Conservation (phyloP, 2,113 vertebrate genomes). For the Limnothrissa miodon region DNA sequence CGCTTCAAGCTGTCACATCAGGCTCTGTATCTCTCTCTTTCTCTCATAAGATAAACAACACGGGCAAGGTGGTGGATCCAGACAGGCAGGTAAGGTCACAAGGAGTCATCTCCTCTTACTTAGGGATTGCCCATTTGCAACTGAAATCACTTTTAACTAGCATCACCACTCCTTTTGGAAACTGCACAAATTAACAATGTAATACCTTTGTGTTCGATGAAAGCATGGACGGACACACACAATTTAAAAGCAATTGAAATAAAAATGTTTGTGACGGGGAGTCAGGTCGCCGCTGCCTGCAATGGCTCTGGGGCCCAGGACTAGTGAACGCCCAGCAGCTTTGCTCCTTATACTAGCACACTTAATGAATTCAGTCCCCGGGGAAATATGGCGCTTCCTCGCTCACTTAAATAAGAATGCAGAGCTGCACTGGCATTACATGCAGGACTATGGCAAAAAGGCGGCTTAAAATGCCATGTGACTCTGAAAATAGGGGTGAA, state of each 20-base stretch:
- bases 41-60: background rate
- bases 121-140: background rate
- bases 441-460: background rate
- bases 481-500: background rate
- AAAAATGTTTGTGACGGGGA: constrained; percentile 6
- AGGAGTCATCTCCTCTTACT: background rate
- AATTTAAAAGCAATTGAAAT: background rate
- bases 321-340: constrained; percentile 2
- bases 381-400: constrained; percentile 14
- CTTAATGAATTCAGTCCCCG: constrained; percentile 12
- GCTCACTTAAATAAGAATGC: constrained; percentile 23
- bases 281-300: background rate
- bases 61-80: background rate
- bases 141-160: background rate
- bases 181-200: background rate
- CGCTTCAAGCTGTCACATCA: constrained; percentile 48
- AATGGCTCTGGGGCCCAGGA: background rate
- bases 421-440: constrained; percentile 10
- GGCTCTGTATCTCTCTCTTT: background rate
- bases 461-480: background rate
- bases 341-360: background rate
- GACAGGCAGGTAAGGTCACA: background rate
- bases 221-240: background rate
- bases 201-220: background rate
- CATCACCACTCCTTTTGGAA: background rate